phyloP scores from a whole-genome alignment of 2,888 invertebrate genomes.

The Tanaodytes sp. region DNA sequence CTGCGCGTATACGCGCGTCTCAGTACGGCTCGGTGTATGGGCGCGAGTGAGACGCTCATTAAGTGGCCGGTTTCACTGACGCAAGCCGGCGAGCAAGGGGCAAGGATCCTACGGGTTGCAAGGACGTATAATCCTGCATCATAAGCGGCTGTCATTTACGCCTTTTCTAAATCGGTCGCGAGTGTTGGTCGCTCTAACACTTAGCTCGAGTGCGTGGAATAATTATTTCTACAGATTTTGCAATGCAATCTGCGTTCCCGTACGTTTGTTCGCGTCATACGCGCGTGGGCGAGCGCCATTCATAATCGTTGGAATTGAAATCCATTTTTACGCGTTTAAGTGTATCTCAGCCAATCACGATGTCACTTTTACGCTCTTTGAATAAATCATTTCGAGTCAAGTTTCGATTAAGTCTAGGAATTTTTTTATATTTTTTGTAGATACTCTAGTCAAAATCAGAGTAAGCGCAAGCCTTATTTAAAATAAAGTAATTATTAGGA shows the following conservation, averaged over 20 bases:
- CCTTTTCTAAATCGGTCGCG: constrained; percentile 62
- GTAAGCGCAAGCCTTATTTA: no score
- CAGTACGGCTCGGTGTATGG: no score
- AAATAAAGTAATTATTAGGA: no score
- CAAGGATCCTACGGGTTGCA: constrained; percentile 70
- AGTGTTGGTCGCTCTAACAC: no score
- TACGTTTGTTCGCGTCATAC: constrained; percentile 13
- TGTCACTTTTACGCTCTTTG: no score
- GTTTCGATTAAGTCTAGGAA: no score
- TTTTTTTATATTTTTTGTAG: no score
- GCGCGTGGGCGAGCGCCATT: constrained; percentile 24
- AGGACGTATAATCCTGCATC: constrained; percentile 68
- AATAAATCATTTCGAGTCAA: no score
- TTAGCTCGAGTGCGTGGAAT: neutral
- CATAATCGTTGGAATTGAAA: neutral
- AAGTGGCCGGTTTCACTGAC: constrained; percentile 53
- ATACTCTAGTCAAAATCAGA: no score
- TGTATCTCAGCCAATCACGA: no score
- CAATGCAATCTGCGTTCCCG: constrained; percentile 41
- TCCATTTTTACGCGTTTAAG: neutral
- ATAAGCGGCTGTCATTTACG: constrained; percentile 62
- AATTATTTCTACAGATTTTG: constrained; percentile 28
- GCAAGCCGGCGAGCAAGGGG: constrained; percentile 63
- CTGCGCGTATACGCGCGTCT: no score
- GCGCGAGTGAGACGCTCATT: constrained; percentile 45